Evolutionary conservation across 2,888 invertebrate genomes (phyloP), one percentile per base, ranked within the genome.

Genomic region (Tetragonisca angustula): DNA sequence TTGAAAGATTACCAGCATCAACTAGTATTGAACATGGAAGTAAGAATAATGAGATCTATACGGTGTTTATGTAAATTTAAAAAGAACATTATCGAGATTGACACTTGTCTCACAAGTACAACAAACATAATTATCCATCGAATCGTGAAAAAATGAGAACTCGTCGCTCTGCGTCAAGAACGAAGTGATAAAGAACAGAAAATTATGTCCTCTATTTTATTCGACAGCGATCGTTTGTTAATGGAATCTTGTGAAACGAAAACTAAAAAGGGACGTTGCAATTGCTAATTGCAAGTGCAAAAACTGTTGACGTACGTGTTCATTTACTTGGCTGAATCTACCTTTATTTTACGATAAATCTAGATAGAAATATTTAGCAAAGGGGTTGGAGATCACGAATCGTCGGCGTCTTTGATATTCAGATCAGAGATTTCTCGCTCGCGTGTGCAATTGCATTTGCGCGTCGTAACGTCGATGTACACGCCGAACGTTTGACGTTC

Each of bases 391-490:
- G 36, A 76, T 76, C 72, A 24, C 19, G 27, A 19, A 9, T 32
- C 69, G 78, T 85, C 90, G 89, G 90, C 84, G 73, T 86, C 90
- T 89, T 90, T 90, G 90, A 90, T 90, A 90, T 90, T 90, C 85
- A 90, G 90, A 90, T 90, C 87, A 81, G 83, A 77, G 79, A 86
- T 88, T 84, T 81, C 79, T 70, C 69, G 69, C 32, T 83, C 64
- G 76, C 84, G 84, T 84, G 84, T 72, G 73, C 79, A 64, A 69
- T 76, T 79, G 75, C 83, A 84, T 76, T 84, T 79, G 83, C 69
- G 79, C 59, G n/a, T 54, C 71, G 72, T 36, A 79, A 73, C 69
- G 64, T 76, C 84, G 76, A 79, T 69, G 84, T 72, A 61, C 69
- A 73, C 83, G 76, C 69, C 69, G 84, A 54, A 43, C 32, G 36